Evolutionary conservation across 2,113 vertebrate species (phyloP).

Genomic region (Caloenas nicobarica): DNA sequence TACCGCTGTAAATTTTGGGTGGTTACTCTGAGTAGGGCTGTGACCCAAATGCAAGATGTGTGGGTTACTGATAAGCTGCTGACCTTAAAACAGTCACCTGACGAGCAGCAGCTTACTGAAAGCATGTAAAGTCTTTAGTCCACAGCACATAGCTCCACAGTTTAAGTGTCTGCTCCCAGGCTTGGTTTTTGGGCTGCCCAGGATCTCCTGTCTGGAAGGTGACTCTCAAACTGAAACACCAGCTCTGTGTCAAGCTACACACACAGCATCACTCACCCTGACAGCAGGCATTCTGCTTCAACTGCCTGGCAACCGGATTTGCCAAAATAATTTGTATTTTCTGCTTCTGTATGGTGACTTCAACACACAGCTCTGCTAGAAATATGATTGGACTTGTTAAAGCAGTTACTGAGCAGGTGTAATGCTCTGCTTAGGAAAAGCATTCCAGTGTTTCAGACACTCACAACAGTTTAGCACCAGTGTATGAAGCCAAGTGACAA

Average conservation of each 20-base stretch:
- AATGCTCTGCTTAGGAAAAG: background rate
- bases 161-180: background rate
- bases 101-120: background rate
- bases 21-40: constrained; percentile 9
- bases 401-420: background rate
- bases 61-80: constrained; percentile 45
- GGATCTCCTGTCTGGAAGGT: background rate
- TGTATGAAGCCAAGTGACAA: background rate
- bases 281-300: background rate
- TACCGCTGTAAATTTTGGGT: background rate
- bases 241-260: background rate
- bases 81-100: background rate
- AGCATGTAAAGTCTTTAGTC: background rate
- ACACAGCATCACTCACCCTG: background rate
- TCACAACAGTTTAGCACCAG: background rate
- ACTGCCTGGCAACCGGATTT: background rate
- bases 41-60: constrained; percentile 11
- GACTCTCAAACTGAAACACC: background rate
- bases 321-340: background rate
- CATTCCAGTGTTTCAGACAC: background rate
- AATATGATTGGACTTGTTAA: background rate
- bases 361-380: background rate
- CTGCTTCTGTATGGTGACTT: background rate
- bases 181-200: background rate
- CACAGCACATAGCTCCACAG: background rate